Conservation (phyloP, 2,797 vertebrate species). For the Dermochelys coriacea region DNA sequence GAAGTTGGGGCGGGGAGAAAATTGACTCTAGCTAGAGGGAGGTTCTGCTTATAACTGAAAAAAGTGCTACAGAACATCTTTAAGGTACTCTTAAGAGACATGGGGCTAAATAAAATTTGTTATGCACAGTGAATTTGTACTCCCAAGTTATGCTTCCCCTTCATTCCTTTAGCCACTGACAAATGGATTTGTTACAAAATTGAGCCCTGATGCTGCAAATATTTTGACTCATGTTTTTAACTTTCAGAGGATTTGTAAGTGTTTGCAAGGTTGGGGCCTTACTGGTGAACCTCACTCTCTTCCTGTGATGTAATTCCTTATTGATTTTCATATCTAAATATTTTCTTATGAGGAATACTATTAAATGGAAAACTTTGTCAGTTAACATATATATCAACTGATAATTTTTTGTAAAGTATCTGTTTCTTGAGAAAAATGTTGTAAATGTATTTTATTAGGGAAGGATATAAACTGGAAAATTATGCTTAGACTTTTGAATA, state of each 20-base stretch:
- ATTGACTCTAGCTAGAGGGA: not conserved
- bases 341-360: not conserved
- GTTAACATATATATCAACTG: not conserved
- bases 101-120: not conserved
- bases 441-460: not conserved
- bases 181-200: constrained; percentile 19
- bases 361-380: not conserved
- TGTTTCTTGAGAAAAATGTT: not conserved
- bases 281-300: not conserved
- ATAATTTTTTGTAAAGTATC: not conserved
- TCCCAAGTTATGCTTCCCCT: not conserved
- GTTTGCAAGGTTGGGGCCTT: not conserved
- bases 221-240: not conserved
- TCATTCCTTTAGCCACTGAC: not conserved
- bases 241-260: not conserved
- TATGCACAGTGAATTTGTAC: no score
- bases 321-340: not conserved
- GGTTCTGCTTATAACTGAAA: not conserved
- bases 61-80: not conserved
- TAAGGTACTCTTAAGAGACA: not conserved
- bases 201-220: not conserved
- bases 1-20: not conserved
- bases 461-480: not conserved
- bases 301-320: not conserved
- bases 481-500: not conserved